Percentiles rank a stretch among this genome's conserved stretches.
phyloP scores from a whole-genome alignment of 2,797 vertebrate genomes.

The Champsocephalus gunnari region DNA sequence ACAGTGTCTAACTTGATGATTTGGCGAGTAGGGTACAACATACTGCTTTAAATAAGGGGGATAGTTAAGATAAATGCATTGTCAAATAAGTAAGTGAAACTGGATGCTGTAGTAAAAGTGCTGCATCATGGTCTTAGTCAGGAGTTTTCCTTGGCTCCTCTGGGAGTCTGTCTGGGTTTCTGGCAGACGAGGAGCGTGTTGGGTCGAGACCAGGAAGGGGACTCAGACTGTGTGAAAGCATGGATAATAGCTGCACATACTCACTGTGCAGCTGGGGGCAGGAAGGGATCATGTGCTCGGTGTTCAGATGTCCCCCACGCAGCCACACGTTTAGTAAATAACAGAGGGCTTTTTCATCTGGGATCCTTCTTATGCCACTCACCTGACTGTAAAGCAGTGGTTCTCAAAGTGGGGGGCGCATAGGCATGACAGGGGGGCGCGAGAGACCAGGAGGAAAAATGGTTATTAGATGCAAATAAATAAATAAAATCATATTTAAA shows the following conservation, averaged over 20 bases:
- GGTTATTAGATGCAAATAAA: too few relatives aligned
- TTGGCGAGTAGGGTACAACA: too few relatives aligned
- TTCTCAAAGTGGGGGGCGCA: too few relatives aligned
- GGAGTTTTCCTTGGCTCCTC: constrained; percentile 32
- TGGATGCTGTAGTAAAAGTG: constrained; percentile 3
- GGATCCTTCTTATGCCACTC: too few relatives aligned
- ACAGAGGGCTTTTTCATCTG: background rate
- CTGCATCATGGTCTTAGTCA: background rate
- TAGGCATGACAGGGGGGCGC: too few relatives aligned
- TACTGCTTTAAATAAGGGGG: too few relatives aligned
- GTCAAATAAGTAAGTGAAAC: background rate
- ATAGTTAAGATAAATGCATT: too few relatives aligned
- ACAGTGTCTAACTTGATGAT: too few relatives aligned
- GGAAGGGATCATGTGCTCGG: constrained; percentile 36
- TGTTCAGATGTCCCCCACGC: constrained; percentile 35
- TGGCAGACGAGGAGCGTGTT: constrained; percentile 6
- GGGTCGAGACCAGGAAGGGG: constrained; percentile 37
- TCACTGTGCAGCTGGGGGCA: constrained; percentile 55
- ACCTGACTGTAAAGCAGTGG: too few relatives aligned
- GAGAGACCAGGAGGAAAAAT: too few relatives aligned
- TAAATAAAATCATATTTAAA: too few relatives aligned
- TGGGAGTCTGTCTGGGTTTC: constrained; percentile 19
- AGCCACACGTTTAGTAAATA: background rate
- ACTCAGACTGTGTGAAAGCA: constrained; percentile 33
- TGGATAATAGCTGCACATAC: constrained; percentile 62